phyloP scores from a whole-genome alignment of 2,888 invertebrate species.

The Leptodirus hochenwartii region DNA sequence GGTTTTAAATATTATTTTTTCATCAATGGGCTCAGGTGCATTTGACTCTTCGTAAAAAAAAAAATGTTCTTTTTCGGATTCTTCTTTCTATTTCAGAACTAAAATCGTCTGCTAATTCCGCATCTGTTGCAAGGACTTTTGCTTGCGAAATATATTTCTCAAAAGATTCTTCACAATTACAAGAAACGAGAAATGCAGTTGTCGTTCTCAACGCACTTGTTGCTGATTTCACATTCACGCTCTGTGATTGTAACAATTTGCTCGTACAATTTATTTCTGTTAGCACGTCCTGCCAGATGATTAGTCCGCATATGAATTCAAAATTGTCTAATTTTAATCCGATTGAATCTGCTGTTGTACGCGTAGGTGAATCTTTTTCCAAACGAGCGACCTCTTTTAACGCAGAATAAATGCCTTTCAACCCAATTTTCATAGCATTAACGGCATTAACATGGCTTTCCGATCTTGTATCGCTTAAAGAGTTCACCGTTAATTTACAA shows the following conservation, averaged over 20 bases:
- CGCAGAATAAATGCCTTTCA: conserved; percentile 4
- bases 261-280: conserved; percentile 1
- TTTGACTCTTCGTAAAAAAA: too few relatives aligned
- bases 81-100: conserved; percentile 1
- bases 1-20: too few relatives aligned
- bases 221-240: conserved; percentile 6
- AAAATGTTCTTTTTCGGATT: too few relatives aligned
- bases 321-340: conserved; percentile 6
- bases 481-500: conserved; percentile 4
- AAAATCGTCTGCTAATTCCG: conserved; percentile 6
- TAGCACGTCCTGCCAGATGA: conserved; percentile 3
- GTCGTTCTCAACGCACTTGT: conserved; percentile 4
- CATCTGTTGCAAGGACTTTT: conserved; percentile 6
- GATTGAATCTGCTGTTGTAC: conserved; percentile 4
- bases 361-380: conserved; percentile 5
- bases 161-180: conserved; percentile 6
- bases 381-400: conserved; percentile 5
- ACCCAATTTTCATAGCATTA: conserved; percentile 6
- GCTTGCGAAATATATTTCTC: conserved; percentile 6
- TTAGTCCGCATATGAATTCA: conserved; percentile 3
- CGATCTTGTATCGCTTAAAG: conserved; percentile 7
- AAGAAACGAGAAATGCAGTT: conserved; percentile 6
- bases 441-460: conserved; percentile 6
- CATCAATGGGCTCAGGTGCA: too few relatives aligned
- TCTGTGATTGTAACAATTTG: conserved; percentile 5